Conservation (phyloP, 2,113 vertebrate species). For the Neomonachus schauinslandi region DNA sequence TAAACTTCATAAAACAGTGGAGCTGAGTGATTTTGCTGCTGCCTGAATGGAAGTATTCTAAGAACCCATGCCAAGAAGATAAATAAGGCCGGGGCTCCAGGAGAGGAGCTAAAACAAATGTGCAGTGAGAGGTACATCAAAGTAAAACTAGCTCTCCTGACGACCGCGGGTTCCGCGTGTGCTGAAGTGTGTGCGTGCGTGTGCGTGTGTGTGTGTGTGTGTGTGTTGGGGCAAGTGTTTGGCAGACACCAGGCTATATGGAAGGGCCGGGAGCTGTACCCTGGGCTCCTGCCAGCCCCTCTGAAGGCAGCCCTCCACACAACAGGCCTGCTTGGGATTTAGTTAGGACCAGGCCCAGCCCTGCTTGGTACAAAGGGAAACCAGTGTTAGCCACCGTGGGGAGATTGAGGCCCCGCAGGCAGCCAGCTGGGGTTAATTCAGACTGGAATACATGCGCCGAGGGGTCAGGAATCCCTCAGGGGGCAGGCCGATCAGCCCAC, state of each 20-base stretch:
- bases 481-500: neutral
- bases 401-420: neutral
- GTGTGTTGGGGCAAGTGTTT: conserved; percentile 41
- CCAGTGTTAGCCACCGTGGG: neutral
- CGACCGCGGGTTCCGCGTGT: conserved; percentile 50
- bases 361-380: conserved; percentile 31
- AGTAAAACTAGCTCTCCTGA: conserved; percentile 63
- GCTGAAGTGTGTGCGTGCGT: neutral
- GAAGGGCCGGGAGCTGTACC: conserved; percentile 32
- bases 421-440: neutral
- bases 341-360: conserved; percentile 3
- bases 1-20: conserved; percentile 79
- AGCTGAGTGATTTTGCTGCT: conserved; percentile 74
- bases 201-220: neutral
- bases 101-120: conserved; percentile 77
- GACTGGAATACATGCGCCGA: neutral
- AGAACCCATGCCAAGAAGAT: conserved; percentile 82
- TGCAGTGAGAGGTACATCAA: conserved; percentile 78
- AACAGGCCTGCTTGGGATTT: conserved; percentile 25
- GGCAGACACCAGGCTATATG: conserved; percentile 40
- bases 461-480: neutral
- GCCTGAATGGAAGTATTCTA: conserved; percentile 75
- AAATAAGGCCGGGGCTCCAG: conserved; percentile 70
- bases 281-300: conserved; percentile 53
- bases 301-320: neutral